Evolutionary conservation across 2,888 invertebrate genomes (phyloP), one percentile per base, ranked within the genome.

Genomic region (Drosophila kambysellisi): DNA sequence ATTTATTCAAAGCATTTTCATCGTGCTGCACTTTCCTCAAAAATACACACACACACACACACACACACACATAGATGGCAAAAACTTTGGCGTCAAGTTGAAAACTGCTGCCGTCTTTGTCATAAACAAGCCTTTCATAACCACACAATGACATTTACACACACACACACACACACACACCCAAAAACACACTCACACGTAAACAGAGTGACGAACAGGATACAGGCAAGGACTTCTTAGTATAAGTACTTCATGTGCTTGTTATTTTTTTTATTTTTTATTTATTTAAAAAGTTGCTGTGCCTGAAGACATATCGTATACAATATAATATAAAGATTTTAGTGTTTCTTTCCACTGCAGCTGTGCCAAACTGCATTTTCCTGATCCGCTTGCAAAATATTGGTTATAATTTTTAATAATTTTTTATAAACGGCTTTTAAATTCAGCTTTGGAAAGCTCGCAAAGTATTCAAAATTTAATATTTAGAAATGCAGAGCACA

Each of bases 1-100:
- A 86, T 84, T 86, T 86, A 86, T 86, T 86, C 89, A 90, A 82
- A 78, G 71, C 82, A 83, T 76, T 86, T 86, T 88, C 86, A 87
- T 90, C 87, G 81, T 81, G 73, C 48, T 61, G 51, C 32, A 46
- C 46, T 51, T 51, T 35, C 25, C 51, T 46, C n/a, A 39, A 6
- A n/a, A 33, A n/a, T 64, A 50, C 75, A 48, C 70, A 66, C 50
- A 54, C 12, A 50, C 50, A 48, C 64, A 57, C 32, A 43, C 32
- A 43, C 50, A 46, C 59, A 48, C 64, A 57, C 37, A 43, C 32
- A 43, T 41, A 46, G 56, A 76, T 50, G 46, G 30, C 29, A 25
- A 61, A 87, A 88, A 69, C 57, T 84, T 81, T 60, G 62, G 32
- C n/a, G 52, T 51, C 60, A 81, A 88, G 74, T 88, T 74, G 54